phyloP scores from a whole-genome alignment of 2,797 vertebrate genomes.

The Mycteria americana region DNA sequence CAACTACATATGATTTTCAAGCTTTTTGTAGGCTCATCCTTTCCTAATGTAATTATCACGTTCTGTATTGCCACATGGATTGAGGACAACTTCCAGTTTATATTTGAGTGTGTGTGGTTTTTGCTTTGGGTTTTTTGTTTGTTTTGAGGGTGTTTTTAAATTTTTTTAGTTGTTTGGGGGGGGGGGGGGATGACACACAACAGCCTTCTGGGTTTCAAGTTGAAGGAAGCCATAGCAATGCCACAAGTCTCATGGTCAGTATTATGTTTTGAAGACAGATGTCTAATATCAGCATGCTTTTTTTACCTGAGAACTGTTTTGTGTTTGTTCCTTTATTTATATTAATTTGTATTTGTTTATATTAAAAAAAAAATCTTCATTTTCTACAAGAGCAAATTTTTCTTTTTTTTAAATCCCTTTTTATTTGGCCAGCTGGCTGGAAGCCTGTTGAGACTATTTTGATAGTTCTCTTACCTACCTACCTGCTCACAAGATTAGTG shows the following conservation, averaged over 20 bases:
- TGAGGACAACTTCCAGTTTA: neutral
- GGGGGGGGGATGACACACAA: accelerated
- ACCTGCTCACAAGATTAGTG: neutral
- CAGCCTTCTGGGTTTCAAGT: neutral
- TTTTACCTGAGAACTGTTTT: neutral
- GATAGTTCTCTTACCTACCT: neutral
- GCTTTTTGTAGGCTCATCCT: neutral
- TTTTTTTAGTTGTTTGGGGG: neutral
- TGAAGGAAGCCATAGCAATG: neutral
- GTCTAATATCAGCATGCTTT: neutral
- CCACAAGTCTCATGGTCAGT: neutral
- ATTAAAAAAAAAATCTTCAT: neutral
- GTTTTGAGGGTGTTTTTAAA: neutral
- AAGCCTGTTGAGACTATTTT: neutral
- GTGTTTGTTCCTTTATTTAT: neutral
- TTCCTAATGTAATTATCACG: neutral
- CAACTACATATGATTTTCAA: neutral
- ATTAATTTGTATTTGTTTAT: neutral
- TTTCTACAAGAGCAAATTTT: neutral
- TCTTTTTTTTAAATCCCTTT: neutral
- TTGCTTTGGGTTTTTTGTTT: neutral
- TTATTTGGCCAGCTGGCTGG: neutral
- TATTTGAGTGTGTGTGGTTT: neutral
- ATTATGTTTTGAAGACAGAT: neutral
- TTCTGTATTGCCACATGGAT: neutral